A percentile compares a stretch with the other conserved stretches of the same genome.
Evolutionary conservation across 1,140 invertebrate species (phyloP).

Genomic region (Heliconius hermathena): DNA sequence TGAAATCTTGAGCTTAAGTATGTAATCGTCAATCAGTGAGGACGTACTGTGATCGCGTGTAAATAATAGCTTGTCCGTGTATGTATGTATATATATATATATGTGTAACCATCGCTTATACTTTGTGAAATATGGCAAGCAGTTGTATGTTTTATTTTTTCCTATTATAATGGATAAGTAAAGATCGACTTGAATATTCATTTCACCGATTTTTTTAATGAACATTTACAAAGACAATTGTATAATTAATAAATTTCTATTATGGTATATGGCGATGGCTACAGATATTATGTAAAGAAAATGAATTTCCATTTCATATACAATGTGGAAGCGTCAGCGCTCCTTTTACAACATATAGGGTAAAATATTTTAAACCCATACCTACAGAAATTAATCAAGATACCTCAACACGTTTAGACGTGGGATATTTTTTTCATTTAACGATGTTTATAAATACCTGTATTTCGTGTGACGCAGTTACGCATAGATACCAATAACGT

Average conservation of each 20-base stretch:
- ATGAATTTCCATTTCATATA: too few relatives aligned
- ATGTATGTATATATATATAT: background rate
- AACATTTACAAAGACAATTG: background rate
- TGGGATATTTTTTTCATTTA: too few relatives aligned
- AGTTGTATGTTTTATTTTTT: background rate
- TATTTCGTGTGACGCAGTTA: too few relatives aligned
- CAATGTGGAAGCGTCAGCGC: too few relatives aligned
- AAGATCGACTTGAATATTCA: background rate
- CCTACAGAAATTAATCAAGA: too few relatives aligned
- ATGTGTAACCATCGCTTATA: background rate
- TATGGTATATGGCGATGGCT: background rate
- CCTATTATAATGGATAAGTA: background rate
- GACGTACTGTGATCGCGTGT: conserved; percentile 1
- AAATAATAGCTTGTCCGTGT: background rate
- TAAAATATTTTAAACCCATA: too few relatives aligned
- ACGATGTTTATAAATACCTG: too few relatives aligned
- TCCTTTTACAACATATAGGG: too few relatives aligned
- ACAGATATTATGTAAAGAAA: background rate
- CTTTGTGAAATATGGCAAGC: background rate
- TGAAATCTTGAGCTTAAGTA: conserved; percentile 1
- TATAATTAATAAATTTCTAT: background rate
- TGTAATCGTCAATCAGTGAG: conserved; percentile 1
- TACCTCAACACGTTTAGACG: too few relatives aligned
- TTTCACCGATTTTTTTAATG: background rate
- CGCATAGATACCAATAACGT: too few relatives aligned